Evolutionary conservation across 1,140 invertebrate genomes (phyloP).

Genomic region (Laupala kohalensis): DNA sequence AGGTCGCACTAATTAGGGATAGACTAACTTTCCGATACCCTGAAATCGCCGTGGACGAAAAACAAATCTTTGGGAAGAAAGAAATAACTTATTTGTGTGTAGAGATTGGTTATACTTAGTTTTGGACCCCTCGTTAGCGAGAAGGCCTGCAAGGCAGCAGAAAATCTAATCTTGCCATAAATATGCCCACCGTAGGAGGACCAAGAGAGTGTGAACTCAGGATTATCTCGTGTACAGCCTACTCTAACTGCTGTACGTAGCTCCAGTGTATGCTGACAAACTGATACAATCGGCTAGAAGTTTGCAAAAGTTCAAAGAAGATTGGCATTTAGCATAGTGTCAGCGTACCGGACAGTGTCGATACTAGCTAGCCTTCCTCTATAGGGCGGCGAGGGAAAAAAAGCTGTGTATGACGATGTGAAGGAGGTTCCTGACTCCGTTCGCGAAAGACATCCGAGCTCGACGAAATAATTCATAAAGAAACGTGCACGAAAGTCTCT

Average conservation of each 20-base stretch:
- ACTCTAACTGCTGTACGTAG: neutral
- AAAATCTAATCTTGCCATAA: too few relatives aligned
- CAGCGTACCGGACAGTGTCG: neutral
- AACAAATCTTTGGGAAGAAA: neutral
- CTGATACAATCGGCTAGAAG: neutral
- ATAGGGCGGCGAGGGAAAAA: neutral
- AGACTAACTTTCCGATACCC: neutral
- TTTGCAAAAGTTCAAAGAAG: neutral
- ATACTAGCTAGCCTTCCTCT: neutral
- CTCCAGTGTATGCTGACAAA: neutral
- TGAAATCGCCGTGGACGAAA: neutral
- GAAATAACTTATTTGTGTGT: neutral
- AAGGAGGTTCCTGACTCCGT: neutral
- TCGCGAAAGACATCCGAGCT: neutral
- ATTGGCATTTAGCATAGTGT: neutral
- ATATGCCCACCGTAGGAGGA: neutral
- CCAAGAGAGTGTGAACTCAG: neutral
- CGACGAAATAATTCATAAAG: neutral
- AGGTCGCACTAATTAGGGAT: neutral
- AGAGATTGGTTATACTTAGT: neutral
- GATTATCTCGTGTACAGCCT: neutral
- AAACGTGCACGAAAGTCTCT: neutral
- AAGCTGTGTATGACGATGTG: neutral
- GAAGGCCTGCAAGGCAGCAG: neutral
- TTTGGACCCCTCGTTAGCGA: neutral